These are phyloP conservation scores for Leptinotarsa defecta DNA, from an alignment of 1,140 invertebrate species.

Conservation along the genomic window DNA sequence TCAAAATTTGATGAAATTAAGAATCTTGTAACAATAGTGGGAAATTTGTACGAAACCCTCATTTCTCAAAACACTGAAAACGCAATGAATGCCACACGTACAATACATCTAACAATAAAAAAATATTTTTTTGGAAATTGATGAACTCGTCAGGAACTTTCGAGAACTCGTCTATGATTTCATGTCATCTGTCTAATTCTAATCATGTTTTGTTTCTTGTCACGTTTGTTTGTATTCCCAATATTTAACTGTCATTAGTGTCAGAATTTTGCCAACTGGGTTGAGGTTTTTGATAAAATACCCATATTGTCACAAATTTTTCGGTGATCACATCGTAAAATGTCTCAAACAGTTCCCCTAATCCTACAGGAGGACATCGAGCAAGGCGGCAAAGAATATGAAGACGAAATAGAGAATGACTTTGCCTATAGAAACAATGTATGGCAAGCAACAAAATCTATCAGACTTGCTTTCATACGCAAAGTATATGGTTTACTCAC, in stretches of 20 bases:
- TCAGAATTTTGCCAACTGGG: too few species aligned
- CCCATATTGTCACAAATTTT: conserved; percentile 2
- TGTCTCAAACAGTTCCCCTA: conserved; percentile 40
- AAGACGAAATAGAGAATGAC: conserved; percentile 64
- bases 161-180: too few species aligned
- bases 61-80: too few species aligned
- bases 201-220: too few species aligned
- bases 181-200: too few species aligned
- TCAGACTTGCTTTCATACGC: conserved; percentile 75
- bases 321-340: not conserved
- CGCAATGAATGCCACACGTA: too few species aligned
- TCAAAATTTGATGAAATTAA: too few species aligned
- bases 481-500: conserved; percentile 83
- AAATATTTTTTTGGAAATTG: too few species aligned
- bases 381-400: conserved; percentile 63
- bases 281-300: not conserved
- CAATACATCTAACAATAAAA: too few species aligned
- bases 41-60: too few species aligned
- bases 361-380: conserved; percentile 66
- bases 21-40: too few species aligned
- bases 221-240: not conserved
- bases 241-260: not conserved
- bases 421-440: conserved; percentile 75
- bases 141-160: too few species aligned
- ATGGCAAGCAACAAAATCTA: conserved; percentile 64